Percentiles rank a stretch among this genome's conserved stretches.
These are phyloP conservation scores for Cephalophus harveyi DNA, from an alignment of 2,113 vertebrate genomes.

Conservation along the genomic window DNA sequence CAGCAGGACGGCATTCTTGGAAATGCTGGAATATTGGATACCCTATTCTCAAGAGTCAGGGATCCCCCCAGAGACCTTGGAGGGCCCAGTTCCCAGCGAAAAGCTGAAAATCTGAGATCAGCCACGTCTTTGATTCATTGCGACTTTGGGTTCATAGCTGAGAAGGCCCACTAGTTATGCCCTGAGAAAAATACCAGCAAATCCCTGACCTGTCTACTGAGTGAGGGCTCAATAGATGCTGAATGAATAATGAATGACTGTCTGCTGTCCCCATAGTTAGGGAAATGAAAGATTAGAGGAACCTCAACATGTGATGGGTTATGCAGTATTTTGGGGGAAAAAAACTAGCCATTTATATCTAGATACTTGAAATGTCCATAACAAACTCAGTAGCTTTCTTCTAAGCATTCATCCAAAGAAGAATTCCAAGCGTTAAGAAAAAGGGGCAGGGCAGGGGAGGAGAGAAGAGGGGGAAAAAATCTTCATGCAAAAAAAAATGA, in stretches of 20 bases:
- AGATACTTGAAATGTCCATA: not conserved
- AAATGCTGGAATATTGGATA: not conserved
- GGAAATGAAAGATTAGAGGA: not conserved
- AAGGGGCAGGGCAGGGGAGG: not conserved
- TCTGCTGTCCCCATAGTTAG: not conserved
- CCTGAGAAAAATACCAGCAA: not conserved
- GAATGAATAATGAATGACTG: not conserved
- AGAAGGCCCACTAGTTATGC: not conserved
- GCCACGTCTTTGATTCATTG: not conserved
- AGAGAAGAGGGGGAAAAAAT: not conserved
- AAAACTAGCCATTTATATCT: not conserved
- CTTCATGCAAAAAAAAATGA: not conserved
- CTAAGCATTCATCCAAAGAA: not conserved
- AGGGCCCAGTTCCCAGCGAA: not conserved
- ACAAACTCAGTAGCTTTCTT: not conserved
- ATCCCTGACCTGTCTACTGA: not conserved
- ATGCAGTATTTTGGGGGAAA: too few species aligned
- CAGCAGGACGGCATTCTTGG: not conserved
- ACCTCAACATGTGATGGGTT: not conserved
- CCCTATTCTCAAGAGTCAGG: not conserved
- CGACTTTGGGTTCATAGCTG: not conserved
- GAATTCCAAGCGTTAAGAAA: not conserved
- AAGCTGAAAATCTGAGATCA: not conserved
- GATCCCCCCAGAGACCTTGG: not conserved
- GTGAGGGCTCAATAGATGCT: fast-evolving